Conservation (phyloP, 1,140 invertebrate species). For the Plodia interpunctella region DNA sequence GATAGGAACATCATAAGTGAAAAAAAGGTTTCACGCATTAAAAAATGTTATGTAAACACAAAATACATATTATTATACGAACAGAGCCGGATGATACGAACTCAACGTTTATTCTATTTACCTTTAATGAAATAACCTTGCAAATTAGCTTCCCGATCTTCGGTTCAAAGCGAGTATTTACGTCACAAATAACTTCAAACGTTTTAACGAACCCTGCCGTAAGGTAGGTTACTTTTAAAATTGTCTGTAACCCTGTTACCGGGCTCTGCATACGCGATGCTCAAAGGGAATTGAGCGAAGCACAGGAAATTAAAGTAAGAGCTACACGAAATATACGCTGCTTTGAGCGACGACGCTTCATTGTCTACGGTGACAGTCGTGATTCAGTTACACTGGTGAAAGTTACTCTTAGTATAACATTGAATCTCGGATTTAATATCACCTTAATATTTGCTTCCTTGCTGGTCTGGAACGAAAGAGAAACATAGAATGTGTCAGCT, state of each 20-base stretch:
- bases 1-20: too few species aligned
- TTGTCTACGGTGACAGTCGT: background rate
- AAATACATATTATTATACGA: too few species aligned
- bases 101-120: background rate
- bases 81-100: too few species aligned
- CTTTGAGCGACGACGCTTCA: background rate
- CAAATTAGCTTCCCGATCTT: background rate
- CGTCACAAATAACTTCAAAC: slow-evolving; percentile 1
- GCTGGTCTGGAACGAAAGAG: background rate
- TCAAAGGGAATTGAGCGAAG: slow-evolving; percentile 13
- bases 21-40: too few species aligned
- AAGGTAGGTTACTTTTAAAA: slow-evolving; percentile 6
- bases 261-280: slow-evolving; percentile 11
- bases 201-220: background rate
- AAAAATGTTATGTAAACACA: too few species aligned
- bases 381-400: background rate
- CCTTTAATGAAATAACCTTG: background rate
- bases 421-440: too few species aligned
- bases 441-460: background rate
- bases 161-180: background rate
- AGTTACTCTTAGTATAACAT: too few species aligned
- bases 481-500: background rate
- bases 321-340: background rate
- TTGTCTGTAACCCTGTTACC: slow-evolving; percentile 8
- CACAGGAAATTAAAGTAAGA: slow-evolving; percentile 14